Base-by-base conservation (phyloP, 2,888 invertebrate genomes). In the Platycnemis pennipes region DNA sequence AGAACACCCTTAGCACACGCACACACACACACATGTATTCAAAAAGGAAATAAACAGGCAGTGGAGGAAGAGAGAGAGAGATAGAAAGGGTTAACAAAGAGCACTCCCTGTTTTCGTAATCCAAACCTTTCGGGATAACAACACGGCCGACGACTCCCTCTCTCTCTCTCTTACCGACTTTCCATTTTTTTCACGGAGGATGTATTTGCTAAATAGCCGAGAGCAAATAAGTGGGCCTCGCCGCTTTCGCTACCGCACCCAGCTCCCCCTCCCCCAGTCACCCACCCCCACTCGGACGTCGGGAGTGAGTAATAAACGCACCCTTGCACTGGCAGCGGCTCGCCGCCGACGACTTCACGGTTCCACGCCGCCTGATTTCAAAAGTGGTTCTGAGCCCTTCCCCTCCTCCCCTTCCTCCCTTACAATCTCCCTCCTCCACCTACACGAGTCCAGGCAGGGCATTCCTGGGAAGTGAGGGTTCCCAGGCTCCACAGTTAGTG, bases 51-150 rank as follows among this genome's bases (percentile, higher is more conserved):
- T 77, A 77, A 77, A 77, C 63, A 63, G 63, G 1, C 26, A n/a
- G 63, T 7, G 63, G 63, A 26, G 26, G 53, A n/a, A n/a, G n/a
- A 63, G 7, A 63, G n/a, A 63, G n/a, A 56, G 56, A 56, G 31
- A 31, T 31, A 37, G 22, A 63, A n/a, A 13, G 31, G 13, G 37
- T 13, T 11, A 49, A 49, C 49, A 49, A 49, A 49, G 49, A 49
- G 11, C 77, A 3, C 16, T 77, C 63, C 26, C 63, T 77, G 77
- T 77, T 77, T 77, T 77, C 77, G 77, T 37, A 77, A 77, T 31
- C 77, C 77, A 77, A 77, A 7, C 77, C 37, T 77, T 13, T 77
- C 77, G 77, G 77, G 77, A 37, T 37, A 77, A 77, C 77, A 77
- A 77, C 77, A 77, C 31, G 77, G 37, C 77, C 63, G 26, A 63